Percentiles rank a stretch among this genome's conserved stretches.
Conservation (phyloP, 2,113 vertebrate species). For the Muscicapa adusta region DNA sequence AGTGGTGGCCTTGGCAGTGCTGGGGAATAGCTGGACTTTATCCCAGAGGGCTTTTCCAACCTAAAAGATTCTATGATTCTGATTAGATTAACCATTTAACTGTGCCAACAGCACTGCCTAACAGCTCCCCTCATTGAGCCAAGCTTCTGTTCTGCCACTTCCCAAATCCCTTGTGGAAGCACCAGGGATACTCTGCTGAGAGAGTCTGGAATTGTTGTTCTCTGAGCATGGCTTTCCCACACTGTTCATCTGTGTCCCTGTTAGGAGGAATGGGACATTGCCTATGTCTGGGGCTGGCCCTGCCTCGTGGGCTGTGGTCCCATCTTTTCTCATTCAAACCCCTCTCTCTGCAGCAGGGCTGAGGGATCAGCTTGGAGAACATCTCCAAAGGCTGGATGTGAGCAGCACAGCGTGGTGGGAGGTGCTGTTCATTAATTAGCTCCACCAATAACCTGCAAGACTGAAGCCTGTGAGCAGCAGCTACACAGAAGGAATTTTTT, state of each 20-base stretch:
- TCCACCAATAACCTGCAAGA: neutral
- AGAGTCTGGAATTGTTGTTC: neutral
- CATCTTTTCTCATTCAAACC: fast-evolving
- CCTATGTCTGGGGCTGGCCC: neutral
- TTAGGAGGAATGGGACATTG: neutral
- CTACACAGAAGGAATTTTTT: neutral
- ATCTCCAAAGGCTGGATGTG: neutral
- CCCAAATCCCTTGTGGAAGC: neutral
- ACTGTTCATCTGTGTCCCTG: neutral
- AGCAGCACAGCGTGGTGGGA: neutral
- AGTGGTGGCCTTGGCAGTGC: neutral
- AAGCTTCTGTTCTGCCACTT: neutral
- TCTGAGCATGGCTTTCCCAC: fast-evolving
- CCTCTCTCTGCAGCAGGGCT: neutral
- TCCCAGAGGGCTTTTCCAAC: neutral
- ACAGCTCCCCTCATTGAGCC: neutral
- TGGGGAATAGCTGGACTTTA: neutral
- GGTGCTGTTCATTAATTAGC: neutral
- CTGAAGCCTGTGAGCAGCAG: neutral
- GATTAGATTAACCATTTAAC: neutral
- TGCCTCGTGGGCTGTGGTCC: fast-evolving
- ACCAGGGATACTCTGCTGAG: fast-evolving
- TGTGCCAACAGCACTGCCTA: neutral
- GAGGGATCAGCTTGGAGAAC: neutral
- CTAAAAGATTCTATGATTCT: neutral